Evolutionary conservation across 2,113 vertebrate genomes (phyloP).

Genomic region (Rissa tridactyla): DNA sequence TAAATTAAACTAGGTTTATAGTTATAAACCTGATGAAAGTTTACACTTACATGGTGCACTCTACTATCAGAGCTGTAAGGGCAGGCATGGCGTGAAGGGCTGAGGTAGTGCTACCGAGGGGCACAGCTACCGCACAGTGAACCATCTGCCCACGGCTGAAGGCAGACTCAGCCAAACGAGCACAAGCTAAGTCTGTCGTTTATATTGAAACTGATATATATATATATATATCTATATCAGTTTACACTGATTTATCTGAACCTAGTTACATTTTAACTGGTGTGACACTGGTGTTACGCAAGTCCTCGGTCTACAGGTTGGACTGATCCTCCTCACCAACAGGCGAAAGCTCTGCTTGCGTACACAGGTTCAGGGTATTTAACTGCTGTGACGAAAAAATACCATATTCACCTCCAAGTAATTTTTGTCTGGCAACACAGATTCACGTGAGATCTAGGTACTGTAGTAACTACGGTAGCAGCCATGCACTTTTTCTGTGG

Average conservation of each 20-base stretch:
- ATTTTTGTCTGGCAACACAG: neutral
- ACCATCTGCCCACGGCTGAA: neutral
- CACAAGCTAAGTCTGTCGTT: neutral
- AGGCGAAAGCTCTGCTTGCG: neutral
- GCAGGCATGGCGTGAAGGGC: neutral
- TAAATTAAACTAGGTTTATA: neutral
- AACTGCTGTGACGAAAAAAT: neutral
- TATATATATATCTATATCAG: neutral
- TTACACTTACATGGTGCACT: neutral
- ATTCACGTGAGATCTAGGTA: neutral
- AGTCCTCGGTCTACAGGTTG: neutral
- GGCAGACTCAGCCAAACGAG: neutral
- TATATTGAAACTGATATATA: neutral
- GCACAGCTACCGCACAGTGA: neutral
- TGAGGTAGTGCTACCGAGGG: neutral
- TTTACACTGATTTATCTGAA: neutral
- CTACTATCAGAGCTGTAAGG: neutral
- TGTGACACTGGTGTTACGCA: neutral
- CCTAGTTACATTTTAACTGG: slow-evolving; percentile 39
- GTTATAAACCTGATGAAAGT: neutral
- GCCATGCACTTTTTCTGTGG: neutral
- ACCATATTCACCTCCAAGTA: neutral
- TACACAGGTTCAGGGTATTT: neutral
- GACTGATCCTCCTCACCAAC: neutral
- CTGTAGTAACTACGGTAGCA: neutral